These are phyloP conservation scores for Exocentrus adspersus DNA, from an alignment of 2,888 invertebrate genomes.

Conservation along the genomic window DNA sequence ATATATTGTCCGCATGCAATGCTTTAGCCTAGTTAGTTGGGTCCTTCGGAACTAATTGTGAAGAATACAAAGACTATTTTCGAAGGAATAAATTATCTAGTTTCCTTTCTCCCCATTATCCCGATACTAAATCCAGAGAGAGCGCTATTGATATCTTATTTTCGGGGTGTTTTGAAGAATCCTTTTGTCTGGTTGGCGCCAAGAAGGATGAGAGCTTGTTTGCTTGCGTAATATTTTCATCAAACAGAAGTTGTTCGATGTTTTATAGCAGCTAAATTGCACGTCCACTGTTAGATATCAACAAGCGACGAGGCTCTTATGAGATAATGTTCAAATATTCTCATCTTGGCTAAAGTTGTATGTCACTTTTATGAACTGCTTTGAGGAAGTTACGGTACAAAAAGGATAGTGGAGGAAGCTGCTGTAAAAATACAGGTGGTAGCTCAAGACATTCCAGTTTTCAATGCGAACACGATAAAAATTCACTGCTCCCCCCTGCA, in stretches of 20 bases:
- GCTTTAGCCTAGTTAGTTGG: no score
- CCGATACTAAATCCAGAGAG: neutral
- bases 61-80: no score
- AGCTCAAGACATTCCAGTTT: neutral
- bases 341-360: no score
- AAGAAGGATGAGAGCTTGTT: slow-evolving; percentile 47
- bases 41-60: no score
- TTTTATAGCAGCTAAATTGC: slow-evolving; percentile 45
- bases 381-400: no score
- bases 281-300: slow-evolving; percentile 39
- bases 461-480: neutral
- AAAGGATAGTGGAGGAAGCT: no score
- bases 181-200: slow-evolving; percentile 50
- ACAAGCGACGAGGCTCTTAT: slow-evolving; percentile 38
- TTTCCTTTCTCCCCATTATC: neutral
- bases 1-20: no score
- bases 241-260: slow-evolving; percentile 52
- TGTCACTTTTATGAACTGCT: no score
- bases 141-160: slow-evolving; percentile 7
- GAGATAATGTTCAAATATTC: slow-evolving; percentile 11
- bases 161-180: slow-evolving; percentile 34
- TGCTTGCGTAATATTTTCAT: slow-evolving; percentile 51
- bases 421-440: no score
- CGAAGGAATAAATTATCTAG: no score
- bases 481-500: slow-evolving; percentile 28